A percentile compares a stretch with the other conserved stretches of the same genome.
These are phyloP conservation scores for Nothocercus nigrocapillus DNA, from an alignment of 2,113 vertebrate genomes.

Conservation along the genomic window DNA sequence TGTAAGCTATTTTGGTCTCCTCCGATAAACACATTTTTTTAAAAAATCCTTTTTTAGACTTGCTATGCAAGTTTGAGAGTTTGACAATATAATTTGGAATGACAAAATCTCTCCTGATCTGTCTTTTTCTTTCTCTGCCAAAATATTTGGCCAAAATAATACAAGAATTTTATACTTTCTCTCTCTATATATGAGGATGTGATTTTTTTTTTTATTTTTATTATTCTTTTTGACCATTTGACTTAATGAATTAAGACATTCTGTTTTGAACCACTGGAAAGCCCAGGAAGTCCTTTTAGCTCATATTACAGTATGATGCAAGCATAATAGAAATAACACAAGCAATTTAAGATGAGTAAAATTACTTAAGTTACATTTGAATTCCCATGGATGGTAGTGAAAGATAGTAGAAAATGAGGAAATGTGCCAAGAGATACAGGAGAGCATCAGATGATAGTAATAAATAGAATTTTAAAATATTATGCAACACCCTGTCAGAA, in stretches of 20 bases:
- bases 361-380: neutral
- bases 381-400: neutral
- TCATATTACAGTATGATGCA: neutral
- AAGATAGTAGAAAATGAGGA: neutral
- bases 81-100: neutral
- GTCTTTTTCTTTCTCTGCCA: neutral
- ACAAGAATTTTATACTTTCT: neutral
- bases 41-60: neutral
- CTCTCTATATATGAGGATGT: neutral
- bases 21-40: neutral
- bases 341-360: neutral
- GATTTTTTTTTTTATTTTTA: neutral
- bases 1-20: neutral
- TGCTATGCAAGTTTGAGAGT: neutral
- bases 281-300: neutral
- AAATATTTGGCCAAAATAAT: constrained; percentile 17
- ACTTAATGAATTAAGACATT: neutral
- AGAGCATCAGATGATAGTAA: neutral
- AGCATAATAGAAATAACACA: neutral
- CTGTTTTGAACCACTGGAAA: neutral
- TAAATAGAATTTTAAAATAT: neutral
- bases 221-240: neutral
- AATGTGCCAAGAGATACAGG: neutral
- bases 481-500: neutral
- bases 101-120: neutral